Conservation (phyloP, 2,113 vertebrate genomes). For the Eulemur rufifrons region DNA sequence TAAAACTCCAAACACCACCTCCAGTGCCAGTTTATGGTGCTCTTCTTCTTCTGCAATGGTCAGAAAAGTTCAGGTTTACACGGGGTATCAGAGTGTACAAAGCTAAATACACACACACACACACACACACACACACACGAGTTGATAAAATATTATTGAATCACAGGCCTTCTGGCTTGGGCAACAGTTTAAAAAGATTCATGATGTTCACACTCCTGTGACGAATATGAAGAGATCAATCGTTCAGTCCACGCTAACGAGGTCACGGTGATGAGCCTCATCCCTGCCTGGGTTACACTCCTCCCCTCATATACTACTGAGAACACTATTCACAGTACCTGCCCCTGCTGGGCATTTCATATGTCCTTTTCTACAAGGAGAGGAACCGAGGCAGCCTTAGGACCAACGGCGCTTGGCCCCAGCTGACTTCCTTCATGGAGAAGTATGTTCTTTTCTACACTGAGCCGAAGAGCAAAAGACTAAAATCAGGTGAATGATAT, state of each 20-base stretch:
- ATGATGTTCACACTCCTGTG: accelerated
- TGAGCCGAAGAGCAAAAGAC: neutral
- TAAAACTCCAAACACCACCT: constrained; percentile 88
- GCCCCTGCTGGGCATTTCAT: neutral
- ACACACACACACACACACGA: neutral
- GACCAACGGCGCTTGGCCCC: neutral
- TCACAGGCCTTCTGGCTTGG: neutral
- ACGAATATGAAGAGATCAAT: neutral
- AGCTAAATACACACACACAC: neutral
- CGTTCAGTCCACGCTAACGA: neutral
- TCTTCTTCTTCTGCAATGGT: constrained; percentile 82
- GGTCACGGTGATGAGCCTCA: neutral
- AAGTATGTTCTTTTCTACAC: neutral
- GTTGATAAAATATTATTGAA: neutral
- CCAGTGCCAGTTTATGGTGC: constrained; percentile 82
- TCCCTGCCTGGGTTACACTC: neutral
- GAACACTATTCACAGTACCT: neutral
- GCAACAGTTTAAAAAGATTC: neutral
- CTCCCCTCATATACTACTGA: neutral
- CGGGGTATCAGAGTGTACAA: neutral
- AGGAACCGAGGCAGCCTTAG: neutral
- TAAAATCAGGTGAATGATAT: neutral
- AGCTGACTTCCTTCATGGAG: neutral
- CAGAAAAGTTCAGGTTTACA: neutral
- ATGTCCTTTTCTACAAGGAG: neutral